These are phyloP conservation scores for Fistularia commersonii DNA, from an alignment of 2,797 vertebrate species.

Conservation along the genomic window DNA sequence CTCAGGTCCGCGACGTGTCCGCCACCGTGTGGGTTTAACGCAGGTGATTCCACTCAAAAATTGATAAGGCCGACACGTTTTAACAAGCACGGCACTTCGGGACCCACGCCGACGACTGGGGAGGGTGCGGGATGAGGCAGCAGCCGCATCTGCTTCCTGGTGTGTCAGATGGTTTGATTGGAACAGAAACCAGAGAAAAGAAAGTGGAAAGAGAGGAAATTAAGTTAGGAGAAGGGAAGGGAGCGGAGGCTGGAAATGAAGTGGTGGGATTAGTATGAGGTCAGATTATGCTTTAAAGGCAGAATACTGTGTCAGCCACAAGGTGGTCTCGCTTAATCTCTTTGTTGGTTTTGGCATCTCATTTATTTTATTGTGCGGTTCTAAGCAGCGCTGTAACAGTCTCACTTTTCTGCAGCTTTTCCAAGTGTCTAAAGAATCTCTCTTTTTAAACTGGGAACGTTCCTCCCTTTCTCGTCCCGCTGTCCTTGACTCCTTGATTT, in stretches of 20 bases:
- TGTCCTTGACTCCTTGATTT: slow-evolving; percentile 1
- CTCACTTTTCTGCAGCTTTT: slow-evolving; percentile 29
- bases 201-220: slow-evolving; percentile 28
- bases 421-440: slow-evolving; percentile 27
- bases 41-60: slow-evolving; percentile 13
- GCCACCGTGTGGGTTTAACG: slow-evolving; percentile 12
- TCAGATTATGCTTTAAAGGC: slow-evolving; percentile 19
- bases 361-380: slow-evolving; percentile 41
- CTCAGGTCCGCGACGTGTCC: slow-evolving; percentile 4
- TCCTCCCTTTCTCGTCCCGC: not conserved
- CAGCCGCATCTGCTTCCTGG: slow-evolving; percentile 17
- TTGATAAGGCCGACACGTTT: slow-evolving; percentile 47
- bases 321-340: slow-evolving; percentile 51
- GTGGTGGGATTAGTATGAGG: slow-evolving; percentile 24
- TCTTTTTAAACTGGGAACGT: slow-evolving; percentile 13
- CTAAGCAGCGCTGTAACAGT: slow-evolving; percentile 20
- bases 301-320: slow-evolving; percentile 24
- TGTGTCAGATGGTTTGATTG: slow-evolving; percentile 21
- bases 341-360: slow-evolving; percentile 40
- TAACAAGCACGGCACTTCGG: slow-evolving; percentile 30
- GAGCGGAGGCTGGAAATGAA: slow-evolving; percentile 7
- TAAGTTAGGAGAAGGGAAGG: slow-evolving; percentile 16
- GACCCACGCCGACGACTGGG: slow-evolving; percentile 9
- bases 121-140: slow-evolving; percentile 10
- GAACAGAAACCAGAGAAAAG: slow-evolving; percentile 8